phyloP scores from a whole-genome alignment of 2,113 vertebrate species.

The Prietella phreatophila region DNA sequence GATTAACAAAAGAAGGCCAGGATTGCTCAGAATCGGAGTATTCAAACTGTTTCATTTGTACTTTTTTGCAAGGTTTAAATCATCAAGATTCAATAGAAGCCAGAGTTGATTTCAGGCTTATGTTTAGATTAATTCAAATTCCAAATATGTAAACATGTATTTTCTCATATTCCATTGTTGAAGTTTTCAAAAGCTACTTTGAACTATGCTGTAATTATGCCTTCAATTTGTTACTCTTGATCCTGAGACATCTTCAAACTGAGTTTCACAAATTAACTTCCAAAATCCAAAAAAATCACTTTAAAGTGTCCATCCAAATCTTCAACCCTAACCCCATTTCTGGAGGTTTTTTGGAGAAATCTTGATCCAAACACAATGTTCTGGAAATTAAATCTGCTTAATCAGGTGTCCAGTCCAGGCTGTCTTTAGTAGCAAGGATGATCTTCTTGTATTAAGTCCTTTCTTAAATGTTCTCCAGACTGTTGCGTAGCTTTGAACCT shows the following conservation, averaged over 20 bases:
- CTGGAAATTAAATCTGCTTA: background rate
- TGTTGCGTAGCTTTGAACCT: background rate
- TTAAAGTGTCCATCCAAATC: background rate
- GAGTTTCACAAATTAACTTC: background rate
- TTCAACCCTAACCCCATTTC: background rate
- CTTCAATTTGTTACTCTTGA: background rate
- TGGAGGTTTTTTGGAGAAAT: background rate
- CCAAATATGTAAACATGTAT: background rate
- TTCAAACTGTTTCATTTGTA: conserved; percentile 66
- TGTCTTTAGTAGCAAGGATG: too few species aligned
- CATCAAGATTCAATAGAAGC: background rate
- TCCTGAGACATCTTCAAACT: background rate
- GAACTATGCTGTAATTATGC: background rate
- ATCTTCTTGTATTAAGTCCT: background rate
- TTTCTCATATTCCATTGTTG: background rate
- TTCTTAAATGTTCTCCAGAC: background rate
- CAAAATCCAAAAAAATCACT: background rate
- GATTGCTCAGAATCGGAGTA: conserved; percentile 48
- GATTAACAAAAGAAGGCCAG: conserved; percentile 57
- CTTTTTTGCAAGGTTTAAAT: background rate
- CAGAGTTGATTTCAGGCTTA: background rate
- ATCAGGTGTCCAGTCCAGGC: background rate
- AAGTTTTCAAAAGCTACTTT: background rate
- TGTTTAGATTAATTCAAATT: background rate
- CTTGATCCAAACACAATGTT: background rate